Evolutionary conservation across 2,113 vertebrate species (phyloP).

Genomic region (Piaya cayana): DNA sequence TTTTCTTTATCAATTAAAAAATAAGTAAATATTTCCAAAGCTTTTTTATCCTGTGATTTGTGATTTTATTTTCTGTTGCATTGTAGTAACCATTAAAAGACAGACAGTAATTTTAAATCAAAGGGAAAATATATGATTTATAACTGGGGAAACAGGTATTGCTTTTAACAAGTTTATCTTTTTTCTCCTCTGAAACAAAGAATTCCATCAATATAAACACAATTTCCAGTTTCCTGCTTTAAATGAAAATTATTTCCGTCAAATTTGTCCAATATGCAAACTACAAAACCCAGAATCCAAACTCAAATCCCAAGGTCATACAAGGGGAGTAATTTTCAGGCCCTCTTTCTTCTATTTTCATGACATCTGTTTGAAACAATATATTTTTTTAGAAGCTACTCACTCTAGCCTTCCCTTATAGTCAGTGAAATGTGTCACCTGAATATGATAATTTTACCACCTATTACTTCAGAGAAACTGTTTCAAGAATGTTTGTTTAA

Average conservation of each 20-base stretch:
- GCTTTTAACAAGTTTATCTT: background rate
- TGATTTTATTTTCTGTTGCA: background rate
- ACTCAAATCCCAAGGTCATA: rapidly evolving
- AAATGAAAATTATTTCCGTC: background rate
- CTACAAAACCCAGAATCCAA: background rate
- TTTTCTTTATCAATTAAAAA: background rate
- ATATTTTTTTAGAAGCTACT: background rate
- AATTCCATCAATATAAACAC: background rate
- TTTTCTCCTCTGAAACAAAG: background rate
- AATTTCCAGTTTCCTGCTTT: background rate
- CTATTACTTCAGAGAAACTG: background rate
- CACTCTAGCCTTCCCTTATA: background rate
- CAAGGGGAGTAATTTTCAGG: background rate
- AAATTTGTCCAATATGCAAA: background rate
- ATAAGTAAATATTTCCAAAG: background rate
- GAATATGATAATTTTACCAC: background rate
- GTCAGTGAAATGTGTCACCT: background rate
- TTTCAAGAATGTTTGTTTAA: background rate
- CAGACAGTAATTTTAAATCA: background rate
- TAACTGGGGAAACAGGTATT: background rate
- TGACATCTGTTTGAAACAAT: background rate
- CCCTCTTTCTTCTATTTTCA: background rate
- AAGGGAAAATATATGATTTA: background rate
- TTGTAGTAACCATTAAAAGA: background rate
- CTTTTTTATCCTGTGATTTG: background rate